Evolutionary conservation across 2,797 vertebrate species (phyloP).

Genomic region (Gymnothorax reevesii): DNA sequence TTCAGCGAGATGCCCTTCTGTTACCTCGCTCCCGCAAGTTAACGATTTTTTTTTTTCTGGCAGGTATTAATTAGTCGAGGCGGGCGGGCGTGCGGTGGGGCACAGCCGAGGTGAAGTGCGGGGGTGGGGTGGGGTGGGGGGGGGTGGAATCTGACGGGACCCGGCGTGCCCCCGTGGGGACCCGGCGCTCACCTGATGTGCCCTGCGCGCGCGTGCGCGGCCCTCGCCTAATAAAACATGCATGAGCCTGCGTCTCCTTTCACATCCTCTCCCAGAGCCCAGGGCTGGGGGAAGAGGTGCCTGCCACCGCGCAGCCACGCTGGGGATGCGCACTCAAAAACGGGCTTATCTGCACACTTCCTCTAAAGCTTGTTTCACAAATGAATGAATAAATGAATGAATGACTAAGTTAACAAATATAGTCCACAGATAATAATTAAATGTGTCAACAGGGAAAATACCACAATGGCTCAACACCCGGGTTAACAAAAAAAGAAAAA

Average conservation of each 20-base stretch:
- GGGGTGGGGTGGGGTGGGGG: background rate
- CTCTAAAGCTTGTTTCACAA: background rate
- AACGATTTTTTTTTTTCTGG: slow-evolving; percentile 71
- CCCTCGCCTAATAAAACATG: slow-evolving; percentile 51
- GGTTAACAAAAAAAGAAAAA: background rate
- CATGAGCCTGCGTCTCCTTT: slow-evolving; percentile 45
- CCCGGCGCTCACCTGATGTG: slow-evolving; percentile 42
- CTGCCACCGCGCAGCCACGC: background rate
- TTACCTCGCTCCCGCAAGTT: slow-evolving; percentile 78
- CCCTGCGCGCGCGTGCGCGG: slow-evolving; percentile 28
- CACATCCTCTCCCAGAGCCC: slow-evolving; percentile 29
- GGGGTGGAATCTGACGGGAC: slow-evolving; percentile 8
- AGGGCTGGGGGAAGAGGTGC: background rate
- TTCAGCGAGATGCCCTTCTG: slow-evolving; percentile 69
- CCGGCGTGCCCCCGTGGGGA: slow-evolving; percentile 14
- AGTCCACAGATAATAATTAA: background rate
- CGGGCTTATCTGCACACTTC: background rate
- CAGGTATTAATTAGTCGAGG: slow-evolving; percentile 72
- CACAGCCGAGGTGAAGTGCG: slow-evolving; percentile 18
- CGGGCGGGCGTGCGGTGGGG: slow-evolving; percentile 38
- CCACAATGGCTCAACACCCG: background rate
- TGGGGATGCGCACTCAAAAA: slow-evolving; percentile 19
- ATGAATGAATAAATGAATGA: background rate
- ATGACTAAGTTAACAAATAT: background rate
- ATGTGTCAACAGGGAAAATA: background rate